Percentiles rank a stretch among this genome's conserved stretches.
Conservation (phyloP, 1,140 invertebrate species). For the Drosophila punjabiensis region DNA sequence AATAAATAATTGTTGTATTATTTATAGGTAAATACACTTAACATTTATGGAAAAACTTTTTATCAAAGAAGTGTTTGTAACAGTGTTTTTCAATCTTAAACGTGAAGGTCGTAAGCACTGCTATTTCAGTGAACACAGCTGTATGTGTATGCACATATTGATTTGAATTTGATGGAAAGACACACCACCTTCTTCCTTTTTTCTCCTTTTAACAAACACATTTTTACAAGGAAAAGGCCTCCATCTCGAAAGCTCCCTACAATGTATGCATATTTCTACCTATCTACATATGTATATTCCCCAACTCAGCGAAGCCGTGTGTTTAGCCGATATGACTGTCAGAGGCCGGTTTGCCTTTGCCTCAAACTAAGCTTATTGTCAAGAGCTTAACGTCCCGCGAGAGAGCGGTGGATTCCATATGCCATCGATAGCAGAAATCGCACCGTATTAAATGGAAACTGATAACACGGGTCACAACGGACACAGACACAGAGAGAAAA, state of each 20-base stretch:
- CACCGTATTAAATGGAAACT: conserved; percentile 7
- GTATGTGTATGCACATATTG: conserved; percentile 9
- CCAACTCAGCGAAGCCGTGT: not conserved
- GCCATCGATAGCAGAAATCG: conserved; percentile 7
- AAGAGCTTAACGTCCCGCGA: conserved; percentile 33
- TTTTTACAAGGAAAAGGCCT: not conserved
- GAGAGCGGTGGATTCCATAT: not conserved
- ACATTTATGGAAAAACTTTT: too few species aligned
- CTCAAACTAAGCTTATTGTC: conserved; percentile 23
- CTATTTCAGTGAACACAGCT: too few species aligned
- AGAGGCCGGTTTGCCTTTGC: conserved; percentile 22
- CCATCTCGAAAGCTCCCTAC: too few species aligned
- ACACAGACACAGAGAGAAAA: not conserved
- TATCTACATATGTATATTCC: too few species aligned
- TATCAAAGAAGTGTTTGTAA: too few species aligned
- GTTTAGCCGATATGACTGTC: conserved; percentile 18
- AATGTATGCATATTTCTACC: not conserved
- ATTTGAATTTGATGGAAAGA: conserved; percentile 5
- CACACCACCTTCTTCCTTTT: not conserved
- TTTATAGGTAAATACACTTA: too few species aligned
- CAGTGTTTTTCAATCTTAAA: too few species aligned
- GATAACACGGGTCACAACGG: conserved; percentile 38
- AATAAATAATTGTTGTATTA: too few species aligned
- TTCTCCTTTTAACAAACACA: conserved; percentile 1
- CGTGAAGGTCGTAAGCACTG: too few species aligned